phyloP scores from a whole-genome alignment of 2,113 vertebrate species.

The Carassius gibelio region DNA sequence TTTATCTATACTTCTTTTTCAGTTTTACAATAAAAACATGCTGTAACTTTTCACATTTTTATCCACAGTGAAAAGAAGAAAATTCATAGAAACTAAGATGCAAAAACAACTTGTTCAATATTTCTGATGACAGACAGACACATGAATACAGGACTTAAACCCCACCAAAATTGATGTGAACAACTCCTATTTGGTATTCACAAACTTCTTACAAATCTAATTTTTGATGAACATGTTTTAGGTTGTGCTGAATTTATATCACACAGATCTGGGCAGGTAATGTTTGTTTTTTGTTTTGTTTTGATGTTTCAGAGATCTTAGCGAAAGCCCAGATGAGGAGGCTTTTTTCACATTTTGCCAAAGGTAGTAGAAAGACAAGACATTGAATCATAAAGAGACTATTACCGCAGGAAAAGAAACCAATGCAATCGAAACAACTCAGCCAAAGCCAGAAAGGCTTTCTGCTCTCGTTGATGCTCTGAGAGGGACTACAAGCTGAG shows the following conservation, averaged over 20 bases:
- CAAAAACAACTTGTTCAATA: background rate
- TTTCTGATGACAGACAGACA: background rate
- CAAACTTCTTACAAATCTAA: background rate
- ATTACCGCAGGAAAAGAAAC: constrained; percentile 47
- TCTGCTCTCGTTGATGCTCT: no score
- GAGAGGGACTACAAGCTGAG: background rate
- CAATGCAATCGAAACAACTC: background rate
- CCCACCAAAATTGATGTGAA: no score
- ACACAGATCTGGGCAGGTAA: background rate
- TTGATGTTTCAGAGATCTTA: constrained; percentile 1
- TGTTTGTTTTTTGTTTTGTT: background rate
- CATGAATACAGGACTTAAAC: no score
- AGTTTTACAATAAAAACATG: background rate
- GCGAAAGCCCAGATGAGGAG: background rate
- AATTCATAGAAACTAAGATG: background rate
- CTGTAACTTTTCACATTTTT: background rate
- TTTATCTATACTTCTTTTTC: background rate
- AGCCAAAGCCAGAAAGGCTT: no score
- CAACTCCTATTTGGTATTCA: no score
- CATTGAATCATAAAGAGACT: constrained; percentile 29
- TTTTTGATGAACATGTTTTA: background rate
- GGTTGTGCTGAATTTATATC: background rate
- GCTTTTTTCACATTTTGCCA: background rate
- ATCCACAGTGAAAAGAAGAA: background rate
- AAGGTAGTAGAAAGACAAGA: constrained; percentile 27